Conservation (phyloP, 2,797 vertebrate genomes). For the Rhadinocentrus ornatus region DNA sequence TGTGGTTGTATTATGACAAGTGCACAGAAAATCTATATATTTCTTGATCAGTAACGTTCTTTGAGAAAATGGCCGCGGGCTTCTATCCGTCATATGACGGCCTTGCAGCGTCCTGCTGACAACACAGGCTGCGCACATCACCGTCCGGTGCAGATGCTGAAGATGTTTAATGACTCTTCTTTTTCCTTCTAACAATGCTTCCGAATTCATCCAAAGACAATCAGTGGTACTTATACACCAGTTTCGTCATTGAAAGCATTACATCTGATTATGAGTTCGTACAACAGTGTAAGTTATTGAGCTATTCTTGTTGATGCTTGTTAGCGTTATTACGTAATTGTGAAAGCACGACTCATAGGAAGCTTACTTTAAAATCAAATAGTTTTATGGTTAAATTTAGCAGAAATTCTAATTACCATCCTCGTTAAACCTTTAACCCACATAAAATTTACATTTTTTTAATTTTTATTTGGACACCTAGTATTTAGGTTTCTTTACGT, state of each 20-base stretch:
- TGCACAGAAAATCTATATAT: neutral
- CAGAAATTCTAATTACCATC: no score
- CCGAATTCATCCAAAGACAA: neutral
- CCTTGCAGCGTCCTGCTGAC: neutral
- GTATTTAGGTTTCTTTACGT: no score
- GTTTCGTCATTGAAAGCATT: neutral
- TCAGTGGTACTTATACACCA: neutral
- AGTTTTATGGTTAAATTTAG: neutral
- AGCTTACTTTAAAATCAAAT: neutral
- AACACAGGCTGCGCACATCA: neutral
- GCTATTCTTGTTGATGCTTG: no score
- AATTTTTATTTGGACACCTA: no score
- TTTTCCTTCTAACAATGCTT: neutral
- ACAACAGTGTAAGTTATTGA: neutral
- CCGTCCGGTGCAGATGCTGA: neutral
- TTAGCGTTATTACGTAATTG: slow-evolving; percentile 5
- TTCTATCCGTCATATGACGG: neutral
- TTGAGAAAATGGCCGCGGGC: slow-evolving; percentile 15
- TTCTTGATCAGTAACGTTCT: neutral
- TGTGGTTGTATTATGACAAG: neutral
- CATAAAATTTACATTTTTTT: no score
- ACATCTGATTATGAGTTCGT: neutral
- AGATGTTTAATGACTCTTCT: neutral
- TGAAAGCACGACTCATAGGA: neutral
- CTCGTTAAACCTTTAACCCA: no score